Conservation (phyloP, 2,797 vertebrate species). For the Hypotaenidia philippensis region DNA sequence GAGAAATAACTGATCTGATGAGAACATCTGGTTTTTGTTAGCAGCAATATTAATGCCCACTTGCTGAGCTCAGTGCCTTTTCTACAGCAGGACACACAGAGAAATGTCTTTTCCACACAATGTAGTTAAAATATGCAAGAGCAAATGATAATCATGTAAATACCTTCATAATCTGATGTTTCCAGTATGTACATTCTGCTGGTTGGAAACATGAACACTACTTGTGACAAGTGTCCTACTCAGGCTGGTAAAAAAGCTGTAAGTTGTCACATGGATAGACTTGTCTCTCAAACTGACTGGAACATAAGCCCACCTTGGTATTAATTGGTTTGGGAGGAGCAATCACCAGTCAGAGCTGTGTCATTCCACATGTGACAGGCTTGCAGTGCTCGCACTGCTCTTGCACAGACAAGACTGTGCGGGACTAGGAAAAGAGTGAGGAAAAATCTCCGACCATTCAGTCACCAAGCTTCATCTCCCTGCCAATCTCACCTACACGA, state of each 20-base stretch:
- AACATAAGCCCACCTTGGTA: not conserved
- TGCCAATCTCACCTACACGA: not conserved
- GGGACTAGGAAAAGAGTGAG: not conserved
- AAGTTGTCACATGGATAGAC: not conserved
- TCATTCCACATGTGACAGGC: accelerated
- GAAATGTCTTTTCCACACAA: not conserved
- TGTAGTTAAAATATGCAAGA: not conserved
- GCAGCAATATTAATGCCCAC: constrained; percentile 45
- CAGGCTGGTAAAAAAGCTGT: not conserved
- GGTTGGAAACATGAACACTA: not conserved
- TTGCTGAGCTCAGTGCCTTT: constrained; percentile 6
- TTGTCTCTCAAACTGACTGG: not conserved
- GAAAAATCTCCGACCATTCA: not conserved
- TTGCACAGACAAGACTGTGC: not conserved
- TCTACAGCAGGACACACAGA: not conserved
- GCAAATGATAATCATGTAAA: not conserved
- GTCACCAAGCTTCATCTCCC: not conserved
- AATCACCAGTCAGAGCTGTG: not conserved
- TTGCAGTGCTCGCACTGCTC: accelerated
- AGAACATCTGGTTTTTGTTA: constrained; percentile 70
- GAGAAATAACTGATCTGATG: constrained; percentile 53
- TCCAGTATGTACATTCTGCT: not conserved
- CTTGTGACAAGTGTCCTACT: not conserved
- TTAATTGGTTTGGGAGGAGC: not conserved
- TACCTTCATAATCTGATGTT: not conserved